These are phyloP conservation scores for Cryptus armator DNA, from an alignment of 2,888 invertebrate genomes.

Conservation along the genomic window DNA sequence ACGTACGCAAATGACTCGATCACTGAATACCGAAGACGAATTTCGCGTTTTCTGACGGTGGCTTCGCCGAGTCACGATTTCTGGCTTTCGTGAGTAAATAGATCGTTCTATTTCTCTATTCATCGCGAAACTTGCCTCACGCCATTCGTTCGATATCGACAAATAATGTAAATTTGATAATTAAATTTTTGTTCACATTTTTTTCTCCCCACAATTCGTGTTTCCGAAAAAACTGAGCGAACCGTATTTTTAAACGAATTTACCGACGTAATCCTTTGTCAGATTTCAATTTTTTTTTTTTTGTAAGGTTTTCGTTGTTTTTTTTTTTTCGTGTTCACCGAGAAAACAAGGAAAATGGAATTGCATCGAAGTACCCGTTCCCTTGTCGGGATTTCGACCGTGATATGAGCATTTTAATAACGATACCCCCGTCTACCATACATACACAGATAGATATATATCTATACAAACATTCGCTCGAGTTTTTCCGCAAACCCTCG, in stretches of 20 bases:
- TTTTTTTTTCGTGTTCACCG: constrained; percentile 26
- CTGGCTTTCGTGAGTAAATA: constrained; percentile 34
- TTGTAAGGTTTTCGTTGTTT: constrained; percentile 11
- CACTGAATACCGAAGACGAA: constrained; percentile 57
- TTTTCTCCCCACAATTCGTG: no score
- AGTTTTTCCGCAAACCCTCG: constrained; percentile 22
- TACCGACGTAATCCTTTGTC: not conserved
- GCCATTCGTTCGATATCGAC: not conserved
- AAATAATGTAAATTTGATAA: constrained; percentile 27
- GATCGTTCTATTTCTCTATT: not conserved
- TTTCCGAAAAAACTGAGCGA: constrained; percentile 2
- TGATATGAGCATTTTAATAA: constrained; percentile 77
- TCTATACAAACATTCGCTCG: not conserved
- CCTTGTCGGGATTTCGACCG: constrained; percentile 52
- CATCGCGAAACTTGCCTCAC: not conserved
- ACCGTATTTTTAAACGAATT: constrained; percentile 8
- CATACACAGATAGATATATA: constrained; percentile 16
- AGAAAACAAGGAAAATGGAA: constrained; percentile 46
- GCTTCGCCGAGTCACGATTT: constrained; percentile 14
- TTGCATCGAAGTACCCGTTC: constrained; percentile 53
- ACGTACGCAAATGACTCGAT: constrained; percentile 67
- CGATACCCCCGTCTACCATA: constrained; percentile 43
- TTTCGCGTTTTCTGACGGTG: constrained; percentile 21
- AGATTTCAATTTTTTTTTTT: not conserved
- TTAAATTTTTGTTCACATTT: not conserved